Evolutionary conservation across 2,888 invertebrate species (phyloP).

Genomic region (Bimastos eiseni): DNA sequence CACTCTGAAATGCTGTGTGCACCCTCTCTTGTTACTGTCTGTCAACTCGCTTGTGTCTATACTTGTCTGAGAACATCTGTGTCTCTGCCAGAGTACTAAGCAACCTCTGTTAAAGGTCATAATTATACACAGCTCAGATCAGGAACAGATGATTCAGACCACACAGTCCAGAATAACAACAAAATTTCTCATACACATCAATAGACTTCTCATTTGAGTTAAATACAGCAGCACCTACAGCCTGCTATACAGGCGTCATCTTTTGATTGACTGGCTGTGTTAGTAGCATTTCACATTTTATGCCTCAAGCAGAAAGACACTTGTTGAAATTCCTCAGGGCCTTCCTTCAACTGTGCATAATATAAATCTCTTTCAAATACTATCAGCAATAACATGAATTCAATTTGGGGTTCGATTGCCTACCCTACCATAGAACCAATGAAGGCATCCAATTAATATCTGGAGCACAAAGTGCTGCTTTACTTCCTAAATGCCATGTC

Average conservation of each 20-base stretch:
- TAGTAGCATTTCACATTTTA: too few relatives aligned
- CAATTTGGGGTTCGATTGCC: too few relatives aligned
- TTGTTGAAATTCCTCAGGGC: too few relatives aligned
- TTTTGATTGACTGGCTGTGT: background rate
- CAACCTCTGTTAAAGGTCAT: background rate
- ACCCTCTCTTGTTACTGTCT: background rate
- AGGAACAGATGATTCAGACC: background rate
- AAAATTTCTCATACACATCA: background rate
- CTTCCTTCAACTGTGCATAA: too few relatives aligned
- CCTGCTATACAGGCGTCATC: background rate
- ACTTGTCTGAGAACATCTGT: background rate
- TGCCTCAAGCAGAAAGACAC: too few relatives aligned
- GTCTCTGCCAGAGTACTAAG: background rate
- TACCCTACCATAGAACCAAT: too few relatives aligned
- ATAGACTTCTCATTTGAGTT: background rate
- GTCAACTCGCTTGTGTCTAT: background rate
- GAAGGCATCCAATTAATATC: too few relatives aligned
- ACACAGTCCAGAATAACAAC: background rate
- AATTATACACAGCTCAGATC: background rate
- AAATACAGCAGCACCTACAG: background rate
- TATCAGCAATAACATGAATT: too few relatives aligned
- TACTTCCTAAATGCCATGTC: too few relatives aligned
- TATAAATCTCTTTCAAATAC: too few relatives aligned
- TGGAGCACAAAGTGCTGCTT: too few relatives aligned
- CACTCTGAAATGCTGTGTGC: background rate